Conservation (phyloP, 2,797 vertebrate genomes). For the Gymnoscopelus microlampas region DNA sequence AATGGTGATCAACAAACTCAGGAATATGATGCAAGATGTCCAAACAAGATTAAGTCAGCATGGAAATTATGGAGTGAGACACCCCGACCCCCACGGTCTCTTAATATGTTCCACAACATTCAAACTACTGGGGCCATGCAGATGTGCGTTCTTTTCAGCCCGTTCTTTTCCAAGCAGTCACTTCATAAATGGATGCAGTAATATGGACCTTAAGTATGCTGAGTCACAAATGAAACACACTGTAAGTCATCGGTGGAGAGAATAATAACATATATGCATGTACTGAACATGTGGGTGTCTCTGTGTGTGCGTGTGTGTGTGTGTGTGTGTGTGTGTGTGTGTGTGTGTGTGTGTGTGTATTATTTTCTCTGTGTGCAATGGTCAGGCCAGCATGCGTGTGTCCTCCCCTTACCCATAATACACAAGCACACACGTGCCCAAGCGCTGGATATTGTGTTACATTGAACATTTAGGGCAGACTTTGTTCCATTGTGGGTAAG, state of each 20-base stretch:
- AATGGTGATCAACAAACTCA: conserved; percentile 61
- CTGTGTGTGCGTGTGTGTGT: not conserved
- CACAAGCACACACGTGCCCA: conserved; percentile 8
- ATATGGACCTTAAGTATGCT: conserved; percentile 32
- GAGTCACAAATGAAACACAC: conserved; percentile 77
- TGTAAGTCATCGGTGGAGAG: conserved; percentile 63
- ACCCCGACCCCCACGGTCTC: too few relatives aligned
- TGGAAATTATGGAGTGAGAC: conserved; percentile 66
- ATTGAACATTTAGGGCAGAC: conserved; percentile 63
- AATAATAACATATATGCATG: conserved; percentile 37
- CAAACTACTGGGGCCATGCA: conserved; percentile 55
- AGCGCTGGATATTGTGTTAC: conserved; percentile 67
- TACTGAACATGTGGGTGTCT: not conserved
- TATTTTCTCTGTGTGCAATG: conserved; percentile 15
- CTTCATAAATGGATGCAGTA: conserved; percentile 61
- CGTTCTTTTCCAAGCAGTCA: conserved; percentile 70
- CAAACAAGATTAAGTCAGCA: conserved; percentile 54
- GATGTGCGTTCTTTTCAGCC: conserved; percentile 54
- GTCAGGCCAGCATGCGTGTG: conserved; percentile 11
- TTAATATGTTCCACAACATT: conserved; percentile 78
- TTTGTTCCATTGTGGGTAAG: conserved; percentile 73
- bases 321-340: conserved; percentile 18
- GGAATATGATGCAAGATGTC: conserved; percentile 68
- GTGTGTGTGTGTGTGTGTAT: conserved; percentile 18
- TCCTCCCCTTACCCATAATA: not conserved